phyloP scores from a whole-genome alignment of 2,113 vertebrate genomes.

The Colaptes auratus region DNA sequence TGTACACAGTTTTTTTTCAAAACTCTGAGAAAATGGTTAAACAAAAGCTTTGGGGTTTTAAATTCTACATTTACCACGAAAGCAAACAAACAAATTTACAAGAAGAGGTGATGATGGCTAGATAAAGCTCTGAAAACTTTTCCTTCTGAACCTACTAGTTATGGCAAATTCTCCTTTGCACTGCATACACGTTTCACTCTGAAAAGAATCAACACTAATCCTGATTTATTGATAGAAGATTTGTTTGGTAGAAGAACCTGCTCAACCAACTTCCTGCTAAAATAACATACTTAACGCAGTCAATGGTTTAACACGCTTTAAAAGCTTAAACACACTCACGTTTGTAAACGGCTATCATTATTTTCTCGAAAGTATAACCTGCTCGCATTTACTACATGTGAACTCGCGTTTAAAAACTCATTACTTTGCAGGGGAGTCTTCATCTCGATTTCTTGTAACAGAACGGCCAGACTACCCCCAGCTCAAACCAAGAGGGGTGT shows the following conservation, averaged over 20 bases:
- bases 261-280: neutral
- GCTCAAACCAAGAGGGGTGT: rapidly evolving
- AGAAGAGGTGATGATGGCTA: neutral
- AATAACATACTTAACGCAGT: neutral
- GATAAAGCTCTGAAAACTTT: neutral
- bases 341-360: rapidly evolving
- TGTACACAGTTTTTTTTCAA: neutral
- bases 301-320: neutral
- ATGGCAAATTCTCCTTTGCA: rapidly evolving
- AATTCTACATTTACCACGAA: neutral
- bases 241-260: neutral
- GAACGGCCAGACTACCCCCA: neutral
- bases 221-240: neutral
- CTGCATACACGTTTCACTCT: rapidly evolving
- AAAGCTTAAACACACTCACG: neutral
- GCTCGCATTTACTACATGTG: rapidly evolving
- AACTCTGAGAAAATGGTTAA: neutral
- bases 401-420: neutral
- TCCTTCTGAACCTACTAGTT: neutral
- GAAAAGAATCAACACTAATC: neutral
- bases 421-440: rapidly evolving
- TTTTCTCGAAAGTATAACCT: neutral
- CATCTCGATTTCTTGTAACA: rapidly evolving
- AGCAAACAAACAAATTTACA: neutral
- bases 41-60: neutral